Percentiles rank a stretch among this genome's conserved stretches.
Evolutionary conservation across 1,140 invertebrate genomes (phyloP).

Genomic region (Listronotus oregonensis): DNA sequence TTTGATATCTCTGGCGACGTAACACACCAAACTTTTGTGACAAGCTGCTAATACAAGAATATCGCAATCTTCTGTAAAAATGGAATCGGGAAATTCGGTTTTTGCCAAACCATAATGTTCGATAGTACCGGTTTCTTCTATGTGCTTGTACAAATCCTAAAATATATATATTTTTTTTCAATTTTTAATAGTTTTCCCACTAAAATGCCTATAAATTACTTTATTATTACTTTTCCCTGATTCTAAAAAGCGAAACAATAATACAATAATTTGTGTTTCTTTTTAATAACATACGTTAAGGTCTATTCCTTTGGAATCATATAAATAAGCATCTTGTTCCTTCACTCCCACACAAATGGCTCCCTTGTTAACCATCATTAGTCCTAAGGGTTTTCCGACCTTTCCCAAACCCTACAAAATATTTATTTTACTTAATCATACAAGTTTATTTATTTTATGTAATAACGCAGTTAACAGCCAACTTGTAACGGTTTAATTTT

Average conservation of each 20-base stretch:
- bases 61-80: slow-evolving; percentile 81
- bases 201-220: too few species aligned
- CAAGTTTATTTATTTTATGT: too few species aligned
- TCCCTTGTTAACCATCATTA: slow-evolving; percentile 77
- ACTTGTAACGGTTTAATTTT: too few species aligned
- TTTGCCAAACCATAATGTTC: slow-evolving; percentile 77
- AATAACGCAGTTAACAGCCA: too few species aligned
- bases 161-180: slow-evolving; percentile 17
- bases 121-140: slow-evolving; percentile 67
- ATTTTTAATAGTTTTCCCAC: too few species aligned
- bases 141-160: slow-evolving; percentile 62
- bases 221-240: too few species aligned
- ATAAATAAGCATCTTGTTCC: slow-evolving; percentile 74
- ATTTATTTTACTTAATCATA: slow-evolving; percentile 58
- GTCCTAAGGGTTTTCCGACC: slow-evolving; percentile 79
- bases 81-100: slow-evolving; percentile 62
- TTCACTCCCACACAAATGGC: slow-evolving; percentile 82
- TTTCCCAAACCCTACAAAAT: slow-evolving; percentile 85
- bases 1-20: slow-evolving; percentile 74
- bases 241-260: too few species aligned
- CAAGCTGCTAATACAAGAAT: slow-evolving; percentile 85
- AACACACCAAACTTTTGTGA: slow-evolving; percentile 78
- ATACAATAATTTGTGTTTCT: too few species aligned
- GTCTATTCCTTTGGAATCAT: slow-evolving; percentile 79
- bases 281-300: slow-evolving; percentile 62